These are phyloP conservation scores for Danio aesculapii DNA, from an alignment of 2,797 vertebrate genomes.

Conservation along the genomic window DNA sequence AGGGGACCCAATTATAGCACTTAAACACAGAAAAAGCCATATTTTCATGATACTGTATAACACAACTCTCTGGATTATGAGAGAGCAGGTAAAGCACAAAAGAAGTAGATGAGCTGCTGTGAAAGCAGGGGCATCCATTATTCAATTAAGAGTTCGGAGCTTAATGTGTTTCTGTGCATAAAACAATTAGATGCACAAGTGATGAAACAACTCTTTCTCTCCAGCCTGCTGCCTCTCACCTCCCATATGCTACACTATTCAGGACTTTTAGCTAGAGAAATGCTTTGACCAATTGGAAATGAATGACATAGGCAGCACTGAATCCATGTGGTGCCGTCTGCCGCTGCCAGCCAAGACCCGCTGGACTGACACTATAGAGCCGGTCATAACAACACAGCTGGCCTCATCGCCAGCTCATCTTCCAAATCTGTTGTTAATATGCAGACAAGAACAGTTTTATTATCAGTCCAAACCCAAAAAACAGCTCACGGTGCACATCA, in stretches of 20 bases:
- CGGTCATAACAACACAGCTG: conserved; percentile 34
- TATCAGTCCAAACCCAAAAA: background rate
- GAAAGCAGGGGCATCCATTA: conserved; percentile 36
- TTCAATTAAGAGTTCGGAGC: conserved; percentile 32
- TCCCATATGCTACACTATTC: conserved; percentile 40
- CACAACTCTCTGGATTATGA: conserved; percentile 5
- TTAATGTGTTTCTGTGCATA: conserved; percentile 33
- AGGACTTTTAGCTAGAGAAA: conserved; percentile 43
- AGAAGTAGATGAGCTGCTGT: background rate
- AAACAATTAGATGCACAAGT: conserved; percentile 39
- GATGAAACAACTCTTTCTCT: conserved; percentile 18
- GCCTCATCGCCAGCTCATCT: background rate
- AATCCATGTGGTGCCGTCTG: conserved; percentile 15
- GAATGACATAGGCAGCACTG: conserved; percentile 14
- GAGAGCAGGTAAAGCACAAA: conserved; percentile 27
- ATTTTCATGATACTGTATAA: background rate
- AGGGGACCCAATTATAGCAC: too few species aligned
- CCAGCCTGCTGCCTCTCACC: conserved; percentile 16
- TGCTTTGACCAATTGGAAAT: conserved; percentile 26
- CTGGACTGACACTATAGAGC: background rate
- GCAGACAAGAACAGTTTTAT: background rate
- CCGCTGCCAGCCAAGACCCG: conserved; percentile 12
- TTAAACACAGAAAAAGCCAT: too few species aligned
- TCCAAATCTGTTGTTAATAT: conserved; percentile 17
- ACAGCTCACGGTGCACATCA: background rate